A percentile compares a stretch with the other conserved stretches of the same genome.
Conservation (phyloP, 2,888 invertebrate genomes). For the Dynastes grantii region DNA sequence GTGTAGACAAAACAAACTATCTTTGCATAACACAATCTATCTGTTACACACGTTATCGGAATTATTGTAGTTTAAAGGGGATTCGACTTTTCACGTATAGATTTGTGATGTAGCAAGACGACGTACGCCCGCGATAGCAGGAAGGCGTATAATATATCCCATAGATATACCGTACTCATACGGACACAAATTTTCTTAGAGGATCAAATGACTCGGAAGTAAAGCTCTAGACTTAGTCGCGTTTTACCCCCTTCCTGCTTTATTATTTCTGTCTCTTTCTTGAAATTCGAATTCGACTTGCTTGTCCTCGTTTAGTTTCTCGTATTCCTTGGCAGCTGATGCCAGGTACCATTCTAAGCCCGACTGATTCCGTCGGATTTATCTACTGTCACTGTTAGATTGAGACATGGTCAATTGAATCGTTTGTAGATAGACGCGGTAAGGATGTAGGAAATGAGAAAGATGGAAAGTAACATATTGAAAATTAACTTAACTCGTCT, state of each 20-base stretch:
- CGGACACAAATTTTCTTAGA: constrained; percentile 68
- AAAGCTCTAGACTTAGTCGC: constrained; percentile 67
- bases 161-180: constrained; percentile 35
- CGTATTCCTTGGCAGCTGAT: constrained; percentile 61
- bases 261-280: constrained; percentile 45
- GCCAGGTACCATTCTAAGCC: constrained; percentile 67
- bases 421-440: constrained; percentile 29
- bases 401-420: constrained; percentile 65
- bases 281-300: constrained; percentile 21
- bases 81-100: constrained; percentile 20
- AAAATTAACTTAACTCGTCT: constrained; percentile 13
- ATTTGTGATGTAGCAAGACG: constrained; percentile 24
- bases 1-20: too few species aligned
- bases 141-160: constrained; percentile 49
- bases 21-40: too few species aligned
- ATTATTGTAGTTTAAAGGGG: constrained; percentile 9
- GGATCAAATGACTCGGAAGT: constrained; percentile 69
- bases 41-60: constrained; percentile 1
- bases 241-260: constrained; percentile 63
- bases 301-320: constrained; percentile 28
- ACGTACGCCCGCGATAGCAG: not conserved
- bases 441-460: constrained; percentile 8
- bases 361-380: constrained; percentile 66
- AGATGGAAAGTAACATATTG: constrained; percentile 21
- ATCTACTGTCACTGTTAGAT: constrained; percentile 66